A percentile compares a stretch with the other conserved stretches of the same genome.
These are phyloP conservation scores for Listrodromus nycthemerus DNA, from an alignment of 2,888 invertebrate genomes.

Conservation along the genomic window DNA sequence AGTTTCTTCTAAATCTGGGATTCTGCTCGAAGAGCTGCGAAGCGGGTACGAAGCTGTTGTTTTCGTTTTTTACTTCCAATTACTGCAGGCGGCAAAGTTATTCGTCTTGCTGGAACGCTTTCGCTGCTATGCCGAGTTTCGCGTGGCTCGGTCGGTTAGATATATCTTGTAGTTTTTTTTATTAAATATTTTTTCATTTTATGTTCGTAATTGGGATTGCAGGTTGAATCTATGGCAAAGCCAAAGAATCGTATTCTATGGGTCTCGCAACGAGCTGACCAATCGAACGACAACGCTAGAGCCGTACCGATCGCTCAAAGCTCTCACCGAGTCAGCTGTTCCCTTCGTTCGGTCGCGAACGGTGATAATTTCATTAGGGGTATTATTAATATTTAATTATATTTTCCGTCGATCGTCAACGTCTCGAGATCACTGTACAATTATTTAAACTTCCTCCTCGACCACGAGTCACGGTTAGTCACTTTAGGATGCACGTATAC, in stretches of 20 bases:
- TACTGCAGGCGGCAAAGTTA: background rate
- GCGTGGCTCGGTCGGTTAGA: background rate
- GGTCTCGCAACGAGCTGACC: too few species aligned
- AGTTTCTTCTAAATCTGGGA: background rate
- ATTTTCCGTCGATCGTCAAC: background rate
- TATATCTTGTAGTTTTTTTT: background rate
- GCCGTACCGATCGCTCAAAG: too few species aligned
- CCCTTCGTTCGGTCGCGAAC: background rate
- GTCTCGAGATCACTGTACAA: background rate
- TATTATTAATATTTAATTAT: background rate
- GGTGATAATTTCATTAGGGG: background rate
- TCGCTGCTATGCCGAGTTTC: background rate
- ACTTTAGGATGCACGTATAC: background rate
- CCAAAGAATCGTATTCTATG: too few species aligned
- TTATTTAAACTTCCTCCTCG: conserved; percentile 13
- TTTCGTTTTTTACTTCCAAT: background rate
- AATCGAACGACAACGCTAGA: too few species aligned
- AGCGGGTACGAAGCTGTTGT: background rate
- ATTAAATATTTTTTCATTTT: background rate
- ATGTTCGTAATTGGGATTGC: background rate
- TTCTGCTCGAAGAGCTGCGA: background rate
- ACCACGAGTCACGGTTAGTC: background rate
- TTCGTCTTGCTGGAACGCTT: background rate
- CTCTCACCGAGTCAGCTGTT: background rate
- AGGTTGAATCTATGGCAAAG: too few species aligned